phyloP scores from a whole-genome alignment of 2,797 vertebrate species.

The Macropodus opercularis region DNA sequence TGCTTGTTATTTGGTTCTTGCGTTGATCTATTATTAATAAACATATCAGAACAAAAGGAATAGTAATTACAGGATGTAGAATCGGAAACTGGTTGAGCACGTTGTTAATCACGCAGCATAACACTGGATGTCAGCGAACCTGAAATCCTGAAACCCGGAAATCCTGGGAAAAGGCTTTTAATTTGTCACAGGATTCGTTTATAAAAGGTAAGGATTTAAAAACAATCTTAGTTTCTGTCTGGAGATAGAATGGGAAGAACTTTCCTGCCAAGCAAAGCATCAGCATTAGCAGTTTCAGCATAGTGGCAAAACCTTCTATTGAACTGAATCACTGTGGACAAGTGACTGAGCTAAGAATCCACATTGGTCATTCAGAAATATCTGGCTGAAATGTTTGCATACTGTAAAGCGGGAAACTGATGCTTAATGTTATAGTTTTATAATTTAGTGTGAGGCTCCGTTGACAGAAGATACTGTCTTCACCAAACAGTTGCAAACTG shows the following conservation, averaged over 20 bases:
- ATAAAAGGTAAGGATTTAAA: too few relatives aligned
- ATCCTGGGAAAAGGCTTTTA: too few relatives aligned
- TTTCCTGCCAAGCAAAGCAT: not conserved
- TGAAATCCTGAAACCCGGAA: too few relatives aligned
- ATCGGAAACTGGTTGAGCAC: not conserved
- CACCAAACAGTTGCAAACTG: too few relatives aligned
- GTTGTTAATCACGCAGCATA: not conserved
- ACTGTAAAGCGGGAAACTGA: not conserved
- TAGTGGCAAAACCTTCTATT: not conserved
- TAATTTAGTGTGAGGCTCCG: too few relatives aligned
- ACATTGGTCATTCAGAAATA: not conserved
- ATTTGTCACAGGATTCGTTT: too few relatives aligned
- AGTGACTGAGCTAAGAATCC: not conserved
- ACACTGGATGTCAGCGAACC: not conserved
- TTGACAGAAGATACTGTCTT: too few relatives aligned
- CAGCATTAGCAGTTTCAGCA: not conserved
- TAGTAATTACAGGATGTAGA: slow-evolving; percentile 8
- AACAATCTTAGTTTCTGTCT: too few relatives aligned
- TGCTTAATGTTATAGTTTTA: too few relatives aligned
- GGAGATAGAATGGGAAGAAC: not conserved
- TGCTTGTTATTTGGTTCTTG: slow-evolving; percentile 13
- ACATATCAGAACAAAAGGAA: slow-evolving; percentile 17
- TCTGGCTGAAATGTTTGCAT: too few relatives aligned
- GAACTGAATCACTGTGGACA: too few relatives aligned
- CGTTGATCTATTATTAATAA: slow-evolving; percentile 27